Evolutionary conservation across 2,888 invertebrate genomes (phyloP), one percentile per base, ranked within the genome.

Genomic region (Nycteola revayana): DNA sequence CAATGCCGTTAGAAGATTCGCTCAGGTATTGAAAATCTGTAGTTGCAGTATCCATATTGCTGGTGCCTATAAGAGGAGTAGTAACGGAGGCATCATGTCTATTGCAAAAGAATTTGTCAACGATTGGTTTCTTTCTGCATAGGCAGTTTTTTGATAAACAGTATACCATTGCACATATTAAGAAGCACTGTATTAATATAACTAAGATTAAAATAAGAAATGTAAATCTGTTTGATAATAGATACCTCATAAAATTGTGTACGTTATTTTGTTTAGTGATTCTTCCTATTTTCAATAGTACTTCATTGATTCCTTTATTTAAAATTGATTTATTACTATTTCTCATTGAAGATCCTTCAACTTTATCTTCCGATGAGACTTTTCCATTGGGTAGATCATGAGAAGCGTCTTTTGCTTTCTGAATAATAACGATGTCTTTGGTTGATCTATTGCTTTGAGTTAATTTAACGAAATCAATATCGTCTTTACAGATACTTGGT

Each of bases 11-110:
- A 0, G 76, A 75, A 0, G 77, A 71, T 39, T 85, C 81, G 10
- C 75, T 79, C 1, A 66, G 21, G 29, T 67, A 80, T 34, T 77
- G 67, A 31, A 62, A 77, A 7, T 75, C 77, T 1, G 73, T 74
- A 0, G 81, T 86, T 7, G 78, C 80, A 0, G 84, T 85, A 7
- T 77, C 73, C 0, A 74, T 68, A 33, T 79, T 78, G 36, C 83
- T 85, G 0, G 76, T 78, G 5, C 58, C 60, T 21, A 87, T 83
- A 1, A 87, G 48, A 0, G 87, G 87, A 0, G 87, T 87, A 0
- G 85, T 86, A 0, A 82, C 72, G 0, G 87, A 81, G 0, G 61
- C 81, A 7, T 86, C 85, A 41, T 82, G 79, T 18, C 67, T 60
- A 22, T 76, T 74, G 33, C 81, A 81, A 22, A 78, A 81, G 21